Evolutionary conservation across 2,797 vertebrate species (phyloP), one percentile per base, ranked within the genome.

Genomic region (Odontamblyopus lacepedii): DNA sequence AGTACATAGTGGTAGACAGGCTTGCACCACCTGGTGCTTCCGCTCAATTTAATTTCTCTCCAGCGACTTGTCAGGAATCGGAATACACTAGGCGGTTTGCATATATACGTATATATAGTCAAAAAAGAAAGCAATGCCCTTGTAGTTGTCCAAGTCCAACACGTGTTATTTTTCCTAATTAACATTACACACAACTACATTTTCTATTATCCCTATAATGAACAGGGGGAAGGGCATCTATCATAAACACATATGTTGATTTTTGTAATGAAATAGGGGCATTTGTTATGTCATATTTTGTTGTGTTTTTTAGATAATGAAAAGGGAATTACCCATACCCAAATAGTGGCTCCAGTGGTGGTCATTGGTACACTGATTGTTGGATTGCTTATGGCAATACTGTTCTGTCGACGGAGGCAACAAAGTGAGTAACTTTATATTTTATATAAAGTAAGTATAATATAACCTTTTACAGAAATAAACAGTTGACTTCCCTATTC

Each of bases 311-410:
- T 16, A 48, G 44, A 13, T 12, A 1, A 4, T 0, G 5, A n/a
- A 1, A 3, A 0, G 0, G 0, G 0, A 0, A 1, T 32, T 0
- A 6, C 0, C 3, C 0, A 29, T 3, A 35, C 76, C 8, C 75
- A 74, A 16, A 5, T 90, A 0, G 53, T 82, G 0, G 87, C 92
- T 38, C 85, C 87, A 5, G 1, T 85, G 2, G 70, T 93, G 77
- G 90, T 94, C 0, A 86, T 92, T 0, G 93, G 92, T 0, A 90
- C 90, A 0, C 74, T 93, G 63, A 82, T 87, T 7, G 4, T 71
- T 0, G 92, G 91, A 1, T 30, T 94, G 77, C 81, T 93, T 63
- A 0, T 84, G 0, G 0, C 1, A 2, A 0, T 90, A 53, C 13
- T 87, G 60, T 0, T 84, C 0, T 57, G 0, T 0, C 76, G 0